These are phyloP conservation scores for Oryzias celebensis DNA, from an alignment of 2,113 vertebrate genomes.

Conservation along the genomic window DNA sequence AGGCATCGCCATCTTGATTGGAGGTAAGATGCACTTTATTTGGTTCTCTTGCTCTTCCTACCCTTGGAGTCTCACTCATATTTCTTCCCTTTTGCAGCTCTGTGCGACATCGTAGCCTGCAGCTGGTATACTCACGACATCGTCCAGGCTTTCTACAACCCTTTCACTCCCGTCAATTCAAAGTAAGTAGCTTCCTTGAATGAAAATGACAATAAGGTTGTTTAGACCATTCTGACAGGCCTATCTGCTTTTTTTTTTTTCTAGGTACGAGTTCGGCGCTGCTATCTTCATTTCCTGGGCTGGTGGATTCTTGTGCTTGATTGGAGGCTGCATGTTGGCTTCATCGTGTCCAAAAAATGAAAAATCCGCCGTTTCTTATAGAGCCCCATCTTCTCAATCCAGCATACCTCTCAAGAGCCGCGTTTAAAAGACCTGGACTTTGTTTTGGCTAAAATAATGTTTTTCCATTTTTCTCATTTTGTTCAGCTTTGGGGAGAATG, in stretches of 20 bases:
- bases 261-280: constrained; percentile 87
- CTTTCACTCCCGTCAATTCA: constrained; percentile 77
- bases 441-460: constrained; percentile 15
- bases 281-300: constrained; percentile 90
- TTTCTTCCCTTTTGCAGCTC: constrained; percentile 64
- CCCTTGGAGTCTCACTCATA: not conserved
- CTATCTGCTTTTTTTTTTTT: not conserved
- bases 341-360: constrained; percentile 77
- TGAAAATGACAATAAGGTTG: not conserved
- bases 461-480: constrained; percentile 1
- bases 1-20: constrained; percentile 82
- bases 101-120: constrained; percentile 80
- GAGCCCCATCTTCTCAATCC: constrained; percentile 76
- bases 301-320: constrained; percentile 75
- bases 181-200: constrained; percentile 77
- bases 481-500: not conserved
- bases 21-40: constrained; percentile 65
- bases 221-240: not conserved
- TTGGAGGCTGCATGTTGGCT: constrained; percentile 83
- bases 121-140: constrained; percentile 85
- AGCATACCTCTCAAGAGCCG: constrained; percentile 77
- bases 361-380: constrained; percentile 20
- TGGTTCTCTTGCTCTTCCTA: fast-evolving
- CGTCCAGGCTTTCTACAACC: constrained; percentile 83
- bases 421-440: constrained; percentile 67